These are phyloP conservation scores for Thyatira batis DNA, from an alignment of 2,888 invertebrate genomes.

Conservation along the genomic window DNA sequence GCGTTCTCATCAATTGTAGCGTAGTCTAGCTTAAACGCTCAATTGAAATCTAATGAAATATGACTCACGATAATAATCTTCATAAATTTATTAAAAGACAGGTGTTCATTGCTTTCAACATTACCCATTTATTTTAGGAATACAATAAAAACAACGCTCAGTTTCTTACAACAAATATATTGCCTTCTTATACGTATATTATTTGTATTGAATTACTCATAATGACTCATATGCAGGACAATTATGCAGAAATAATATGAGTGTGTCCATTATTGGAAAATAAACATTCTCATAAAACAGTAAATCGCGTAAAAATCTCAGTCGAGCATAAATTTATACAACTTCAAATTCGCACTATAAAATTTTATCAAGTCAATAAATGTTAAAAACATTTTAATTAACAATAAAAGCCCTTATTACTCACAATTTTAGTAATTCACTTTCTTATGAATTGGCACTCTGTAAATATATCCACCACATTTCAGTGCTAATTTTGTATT, in stretches of 20 bases:
- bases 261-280: too few species aligned
- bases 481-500: not conserved
- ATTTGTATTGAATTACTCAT: too few species aligned
- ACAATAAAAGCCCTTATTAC: constrained; percentile 28
- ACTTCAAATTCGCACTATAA: constrained; percentile 41
- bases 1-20: constrained; percentile 12
- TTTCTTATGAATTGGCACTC: not conserved
- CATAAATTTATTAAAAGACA: constrained; percentile 64
- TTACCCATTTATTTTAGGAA: constrained; percentile 32
- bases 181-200: too few species aligned
- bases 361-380: constrained; percentile 43
- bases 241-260: too few species aligned
- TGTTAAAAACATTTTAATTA: constrained; percentile 45
- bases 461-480: not conserved
- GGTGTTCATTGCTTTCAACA: constrained; percentile 39
- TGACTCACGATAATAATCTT: constrained; percentile 78
- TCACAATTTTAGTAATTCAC: constrained; percentile 7
- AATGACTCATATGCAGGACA: too few species aligned
- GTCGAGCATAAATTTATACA: not conserved
- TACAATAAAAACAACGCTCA: constrained; percentile 12
- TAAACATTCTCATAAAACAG: not conserved
- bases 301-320: not conserved
- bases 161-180: not conserved
- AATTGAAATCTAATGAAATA: constrained; percentile 77
- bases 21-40: constrained; percentile 33